phyloP scores from a whole-genome alignment of 2,888 invertebrate species.

The Morpho deidamia region DNA sequence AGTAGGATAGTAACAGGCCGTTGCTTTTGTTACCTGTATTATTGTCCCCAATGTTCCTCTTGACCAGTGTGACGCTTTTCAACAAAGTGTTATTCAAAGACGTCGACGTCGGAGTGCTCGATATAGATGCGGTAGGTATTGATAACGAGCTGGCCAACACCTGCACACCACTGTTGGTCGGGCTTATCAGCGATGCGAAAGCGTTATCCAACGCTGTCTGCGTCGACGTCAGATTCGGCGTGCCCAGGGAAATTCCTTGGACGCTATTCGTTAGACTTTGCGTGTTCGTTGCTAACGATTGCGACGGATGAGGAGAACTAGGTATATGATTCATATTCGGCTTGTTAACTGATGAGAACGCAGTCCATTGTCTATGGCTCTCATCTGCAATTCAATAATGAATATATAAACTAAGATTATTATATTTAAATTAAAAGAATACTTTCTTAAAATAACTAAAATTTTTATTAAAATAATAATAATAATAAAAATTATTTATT shows the following conservation, averaged over 20 bases:
- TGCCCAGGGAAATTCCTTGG: slow-evolving; percentile 59
- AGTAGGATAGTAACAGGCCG: no score
- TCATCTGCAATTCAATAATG: slow-evolving; percentile 41
- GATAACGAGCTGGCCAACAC: slow-evolving; percentile 63
- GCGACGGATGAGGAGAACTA: slow-evolving; percentile 45
- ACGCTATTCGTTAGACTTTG: slow-evolving; percentile 62
- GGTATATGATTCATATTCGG: slow-evolving; percentile 41
- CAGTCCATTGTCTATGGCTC: slow-evolving; percentile 61
- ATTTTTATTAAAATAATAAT: no score
- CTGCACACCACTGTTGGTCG: slow-evolving; percentile 51
- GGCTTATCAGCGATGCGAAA: slow-evolving; percentile 67
- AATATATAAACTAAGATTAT: no score
- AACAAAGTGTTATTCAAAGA: slow-evolving; percentile 44
- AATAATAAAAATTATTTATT: no score
- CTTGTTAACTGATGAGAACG: slow-evolving; percentile 53
- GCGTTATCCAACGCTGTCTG: slow-evolving; percentile 64
- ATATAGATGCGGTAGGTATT: slow-evolving; percentile 29
- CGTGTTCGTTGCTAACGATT: slow-evolving; percentile 40
- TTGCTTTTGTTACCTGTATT: slow-evolving; percentile 59
- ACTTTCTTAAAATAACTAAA: no score
- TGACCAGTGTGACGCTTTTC: slow-evolving; percentile 67
- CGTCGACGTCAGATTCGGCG: slow-evolving; percentile 44
- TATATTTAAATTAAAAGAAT: no score
- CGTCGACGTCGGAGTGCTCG: slow-evolving; percentile 30
- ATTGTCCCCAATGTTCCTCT: slow-evolving; percentile 56